A percentile compares a stretch with the other conserved stretches of the same genome.
phyloP scores from a whole-genome alignment of 2,797 vertebrate species.

The Microctenopoma lineatum region DNA sequence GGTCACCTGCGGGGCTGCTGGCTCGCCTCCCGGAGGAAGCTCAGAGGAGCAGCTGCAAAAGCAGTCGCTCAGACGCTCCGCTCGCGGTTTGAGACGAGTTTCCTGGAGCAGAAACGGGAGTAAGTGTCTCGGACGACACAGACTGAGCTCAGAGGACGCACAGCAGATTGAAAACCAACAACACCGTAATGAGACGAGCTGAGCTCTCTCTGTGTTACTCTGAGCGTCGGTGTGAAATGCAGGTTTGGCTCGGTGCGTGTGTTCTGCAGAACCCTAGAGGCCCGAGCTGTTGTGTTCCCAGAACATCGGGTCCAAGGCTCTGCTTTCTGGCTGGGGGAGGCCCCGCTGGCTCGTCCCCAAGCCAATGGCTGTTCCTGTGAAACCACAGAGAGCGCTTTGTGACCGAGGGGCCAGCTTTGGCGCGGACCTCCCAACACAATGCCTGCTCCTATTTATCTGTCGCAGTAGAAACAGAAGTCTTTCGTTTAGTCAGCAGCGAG shows the following conservation, averaged over 20 bases:
- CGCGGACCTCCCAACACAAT: conserved; percentile 66
- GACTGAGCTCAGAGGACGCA: neutral
- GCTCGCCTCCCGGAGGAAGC: conserved; percentile 21
- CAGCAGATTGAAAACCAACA: neutral
- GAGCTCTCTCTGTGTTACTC: conserved; percentile 6
- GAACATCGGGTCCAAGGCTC: conserved; percentile 62
- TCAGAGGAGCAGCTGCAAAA: conserved; percentile 42
- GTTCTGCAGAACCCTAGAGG: conserved; percentile 34
- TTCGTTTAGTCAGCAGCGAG: conserved; percentile 61
- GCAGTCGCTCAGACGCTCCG: conserved; percentile 26
- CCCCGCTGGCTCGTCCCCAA: conserved; percentile 51
- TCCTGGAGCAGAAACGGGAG: conserved; percentile 1
- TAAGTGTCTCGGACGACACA: neutral
- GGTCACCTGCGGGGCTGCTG: conserved; percentile 38
- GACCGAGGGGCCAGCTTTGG: conserved; percentile 68
- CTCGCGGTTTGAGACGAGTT: neutral
- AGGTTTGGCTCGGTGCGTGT: conserved; percentile 34
- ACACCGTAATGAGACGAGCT: neutral
- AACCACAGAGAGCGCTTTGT: conserved; percentile 83
- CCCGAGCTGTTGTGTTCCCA: conserved; percentile 56
- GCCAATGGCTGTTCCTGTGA: conserved; percentile 57
- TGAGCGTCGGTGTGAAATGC: conserved; percentile 18
- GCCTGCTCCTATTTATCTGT: conserved; percentile 63
- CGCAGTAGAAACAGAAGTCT: conserved; percentile 50
- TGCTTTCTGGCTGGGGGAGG: conserved; percentile 38